These are phyloP conservation scores for Phocoena phocoena DNA, from an alignment of 2,113 vertebrate genomes.

Conservation along the genomic window DNA sequence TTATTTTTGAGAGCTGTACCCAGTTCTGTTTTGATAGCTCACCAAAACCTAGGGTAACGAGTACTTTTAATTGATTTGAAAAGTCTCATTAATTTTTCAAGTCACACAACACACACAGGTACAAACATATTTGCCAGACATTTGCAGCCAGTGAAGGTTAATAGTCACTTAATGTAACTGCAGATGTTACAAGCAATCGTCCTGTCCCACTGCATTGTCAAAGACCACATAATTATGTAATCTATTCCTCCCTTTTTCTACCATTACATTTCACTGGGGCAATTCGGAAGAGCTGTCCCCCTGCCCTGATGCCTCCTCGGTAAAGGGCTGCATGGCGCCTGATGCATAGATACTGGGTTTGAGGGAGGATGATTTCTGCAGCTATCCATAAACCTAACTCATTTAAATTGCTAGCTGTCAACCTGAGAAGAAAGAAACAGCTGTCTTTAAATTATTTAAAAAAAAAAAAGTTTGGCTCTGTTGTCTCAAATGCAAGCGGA, in stretches of 20 bases:
- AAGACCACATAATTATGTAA: constrained; percentile 57
- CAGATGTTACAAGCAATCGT: constrained; percentile 47
- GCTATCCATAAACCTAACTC: constrained; percentile 80
- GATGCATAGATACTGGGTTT: constrained; percentile 68
- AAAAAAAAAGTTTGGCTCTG: constrained; percentile 3
- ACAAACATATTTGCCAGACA: not conserved
- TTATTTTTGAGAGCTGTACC: constrained; percentile 12
- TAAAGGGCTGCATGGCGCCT: constrained; percentile 47
- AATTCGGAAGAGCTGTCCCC: constrained; percentile 64
- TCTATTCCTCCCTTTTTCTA: constrained; percentile 51
- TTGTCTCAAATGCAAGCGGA: constrained; percentile 45
- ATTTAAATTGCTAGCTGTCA: constrained; percentile 67
- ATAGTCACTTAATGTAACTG: constrained; percentile 57
- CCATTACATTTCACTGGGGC: constrained; percentile 51
- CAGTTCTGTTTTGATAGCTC: constrained; percentile 36
- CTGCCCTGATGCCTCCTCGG: constrained; percentile 31
- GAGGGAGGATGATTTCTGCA: constrained; percentile 72
- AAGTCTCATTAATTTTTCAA: constrained; percentile 68
- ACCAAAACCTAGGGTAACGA: constrained; percentile 46
- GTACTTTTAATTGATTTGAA: constrained; percentile 59
- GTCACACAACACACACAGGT: not conserved
- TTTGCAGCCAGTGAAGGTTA: not conserved
- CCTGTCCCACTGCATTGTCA: constrained; percentile 58
- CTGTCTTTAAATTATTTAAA: constrained; percentile 47
- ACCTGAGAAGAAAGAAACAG: constrained; percentile 55